phyloP scores from a whole-genome alignment of 2,113 vertebrate species.

The Aix galericulata region DNA sequence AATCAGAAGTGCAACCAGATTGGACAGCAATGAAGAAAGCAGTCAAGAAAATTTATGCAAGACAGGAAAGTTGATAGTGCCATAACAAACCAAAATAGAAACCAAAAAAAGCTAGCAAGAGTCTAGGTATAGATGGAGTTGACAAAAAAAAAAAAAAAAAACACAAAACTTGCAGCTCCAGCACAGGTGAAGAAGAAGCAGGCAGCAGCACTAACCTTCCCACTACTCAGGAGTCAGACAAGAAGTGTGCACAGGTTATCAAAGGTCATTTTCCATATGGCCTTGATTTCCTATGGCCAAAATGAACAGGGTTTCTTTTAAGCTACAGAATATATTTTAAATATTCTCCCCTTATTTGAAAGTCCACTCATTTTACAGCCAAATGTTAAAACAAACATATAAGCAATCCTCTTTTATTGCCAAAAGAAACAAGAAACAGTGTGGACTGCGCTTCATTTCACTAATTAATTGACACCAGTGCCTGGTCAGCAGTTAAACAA shows the following conservation, averaged over 20 bases:
- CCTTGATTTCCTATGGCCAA: not conserved
- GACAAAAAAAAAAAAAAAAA: not conserved
- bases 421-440: not conserved
- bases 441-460: not conserved
- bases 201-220: not conserved
- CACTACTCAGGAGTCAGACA: not conserved
- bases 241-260: not conserved
- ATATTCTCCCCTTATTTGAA: not conserved
- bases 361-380: not conserved
- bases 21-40: not conserved
- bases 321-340: not conserved
- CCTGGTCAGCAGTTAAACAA: not conserved
- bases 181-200: not conserved
- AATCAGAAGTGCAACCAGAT: not conserved
- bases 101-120: not conserved
- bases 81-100: not conserved
- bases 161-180: not conserved
- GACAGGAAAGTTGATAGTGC: rapidly evolving
- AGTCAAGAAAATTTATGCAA: not conserved
- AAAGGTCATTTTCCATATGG: not conserved
- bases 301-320: not conserved
- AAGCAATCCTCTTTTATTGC: not conserved
- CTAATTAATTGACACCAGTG: slow-evolving; percentile 9
- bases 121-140: not conserved
- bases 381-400: not conserved